phyloP scores from a whole-genome alignment of 92 coral and sea anemone species.

The Blastomussa wellsi region DNA sequence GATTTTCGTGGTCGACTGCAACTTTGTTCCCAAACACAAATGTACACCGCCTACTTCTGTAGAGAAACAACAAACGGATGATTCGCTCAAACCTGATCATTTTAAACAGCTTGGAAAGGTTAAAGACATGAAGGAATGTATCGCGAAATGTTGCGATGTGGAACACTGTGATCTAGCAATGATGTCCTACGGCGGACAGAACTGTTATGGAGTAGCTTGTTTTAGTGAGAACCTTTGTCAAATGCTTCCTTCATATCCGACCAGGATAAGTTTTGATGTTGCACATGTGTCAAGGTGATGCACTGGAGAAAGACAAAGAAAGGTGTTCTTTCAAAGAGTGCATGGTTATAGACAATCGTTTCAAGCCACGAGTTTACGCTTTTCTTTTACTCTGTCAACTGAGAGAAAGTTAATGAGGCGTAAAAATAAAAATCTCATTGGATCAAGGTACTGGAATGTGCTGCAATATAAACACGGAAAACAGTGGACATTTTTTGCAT shows the following conservation, averaged over 20 bases:
- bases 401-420: constrained; percentile 12
- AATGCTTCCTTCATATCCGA: constrained; percentile 87
- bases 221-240: constrained; percentile 80
- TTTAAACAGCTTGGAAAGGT: constrained; percentile 80
- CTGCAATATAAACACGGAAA: background rate
- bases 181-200: constrained; percentile 89
- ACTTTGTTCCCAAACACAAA: constrained; percentile 52
- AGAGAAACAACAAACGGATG: constrained; percentile 8
- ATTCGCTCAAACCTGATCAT: constrained; percentile 67
- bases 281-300: constrained; percentile 66
- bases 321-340: background rate
- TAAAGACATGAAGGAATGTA: constrained; percentile 71
- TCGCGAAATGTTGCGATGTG: constrained; percentile 71
- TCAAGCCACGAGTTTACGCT: constrained; percentile 11
- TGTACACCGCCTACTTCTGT: constrained; percentile 36
- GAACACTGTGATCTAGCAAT: constrained; percentile 79
- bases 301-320: background rate
- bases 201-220: constrained; percentile 85
- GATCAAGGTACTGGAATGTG: background rate
- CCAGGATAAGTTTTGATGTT: constrained; percentile 79
- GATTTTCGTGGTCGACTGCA: constrained; percentile 40
- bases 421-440: background rate
- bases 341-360: background rate
- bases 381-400: constrained; percentile 1
- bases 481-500: background rate